Evolutionary conservation across 2,113 vertebrate genomes (phyloP).

Genomic region (Phyllostomus discolor): DNA sequence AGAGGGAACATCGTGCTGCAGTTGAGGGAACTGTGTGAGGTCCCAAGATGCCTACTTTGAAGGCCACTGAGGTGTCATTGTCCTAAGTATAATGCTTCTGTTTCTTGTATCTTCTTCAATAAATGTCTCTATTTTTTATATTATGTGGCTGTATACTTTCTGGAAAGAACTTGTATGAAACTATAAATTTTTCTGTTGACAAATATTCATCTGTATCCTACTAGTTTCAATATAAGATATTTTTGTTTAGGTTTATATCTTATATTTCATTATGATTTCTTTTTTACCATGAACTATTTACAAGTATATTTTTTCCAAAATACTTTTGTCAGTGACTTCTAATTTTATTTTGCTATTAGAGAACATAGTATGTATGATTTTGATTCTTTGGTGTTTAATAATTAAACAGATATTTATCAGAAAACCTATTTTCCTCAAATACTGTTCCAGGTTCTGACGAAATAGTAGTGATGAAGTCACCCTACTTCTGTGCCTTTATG

Average conservation of each 20-base stretch:
- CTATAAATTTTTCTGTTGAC: not conserved
- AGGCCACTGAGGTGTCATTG: no score
- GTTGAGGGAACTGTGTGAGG: no score
- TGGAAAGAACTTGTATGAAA: not conserved
- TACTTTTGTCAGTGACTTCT: not conserved
- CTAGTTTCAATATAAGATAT: not conserved
- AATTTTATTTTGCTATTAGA: not conserved
- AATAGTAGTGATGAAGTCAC: not conserved
- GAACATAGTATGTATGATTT: not conserved
- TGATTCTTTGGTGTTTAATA: conserved; percentile 13
- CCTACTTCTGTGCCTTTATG: not conserved
- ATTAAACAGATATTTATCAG: not conserved
- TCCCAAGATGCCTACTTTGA: no score
- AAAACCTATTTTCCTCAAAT: not conserved
- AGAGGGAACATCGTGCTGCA: no score
- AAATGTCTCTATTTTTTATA: no score
- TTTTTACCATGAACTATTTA: conserved; percentile 3
- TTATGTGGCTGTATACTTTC: no score
- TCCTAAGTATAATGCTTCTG: no score
- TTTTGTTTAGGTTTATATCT: not conserved
- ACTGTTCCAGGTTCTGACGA: not conserved
- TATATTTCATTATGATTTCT: not conserved
- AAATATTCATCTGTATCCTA: not conserved
- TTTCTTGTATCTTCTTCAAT: no score
- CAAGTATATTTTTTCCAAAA: not conserved